Percentiles rank a stretch among this genome's conserved stretches.
Evolutionary conservation across 35 echinoderm and acorn worm species (phyloP).

Genomic region (Lytechinus pictus): DNA sequence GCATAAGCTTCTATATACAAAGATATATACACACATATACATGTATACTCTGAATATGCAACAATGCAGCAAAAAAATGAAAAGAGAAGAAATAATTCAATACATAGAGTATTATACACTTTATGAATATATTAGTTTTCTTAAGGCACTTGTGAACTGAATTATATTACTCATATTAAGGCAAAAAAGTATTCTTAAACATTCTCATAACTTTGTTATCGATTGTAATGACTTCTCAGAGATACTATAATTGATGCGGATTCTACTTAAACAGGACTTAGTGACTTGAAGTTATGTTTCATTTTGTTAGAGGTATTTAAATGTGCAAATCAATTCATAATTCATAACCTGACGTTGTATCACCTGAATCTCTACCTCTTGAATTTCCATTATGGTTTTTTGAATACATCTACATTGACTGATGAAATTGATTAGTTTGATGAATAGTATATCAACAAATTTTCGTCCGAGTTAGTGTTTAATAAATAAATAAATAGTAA

Average conservation of each 20-base stretch:
- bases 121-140: neutral
- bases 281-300: neutral
- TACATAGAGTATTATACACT: neutral
- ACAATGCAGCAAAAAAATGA: neutral
- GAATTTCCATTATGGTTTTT: neutral
- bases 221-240: neutral
- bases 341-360: neutral
- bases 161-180: neutral
- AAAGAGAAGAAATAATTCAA: neutral
- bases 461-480: neutral
- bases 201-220: neutral
- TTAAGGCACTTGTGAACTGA: neutral
- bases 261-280: neutral
- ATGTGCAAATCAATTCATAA: neutral
- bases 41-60: conserved; percentile 5
- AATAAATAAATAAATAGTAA: neutral
- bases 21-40: neutral
- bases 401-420: neutral
- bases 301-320: neutral
- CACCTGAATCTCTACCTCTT: neutral
- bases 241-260: neutral
- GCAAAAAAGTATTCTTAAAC: neutral
- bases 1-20: neutral
- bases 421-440: neutral
- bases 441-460: neutral